Conservation (phyloP, 1,140 invertebrate genomes). For the Caligus rogercresseyi region DNA sequence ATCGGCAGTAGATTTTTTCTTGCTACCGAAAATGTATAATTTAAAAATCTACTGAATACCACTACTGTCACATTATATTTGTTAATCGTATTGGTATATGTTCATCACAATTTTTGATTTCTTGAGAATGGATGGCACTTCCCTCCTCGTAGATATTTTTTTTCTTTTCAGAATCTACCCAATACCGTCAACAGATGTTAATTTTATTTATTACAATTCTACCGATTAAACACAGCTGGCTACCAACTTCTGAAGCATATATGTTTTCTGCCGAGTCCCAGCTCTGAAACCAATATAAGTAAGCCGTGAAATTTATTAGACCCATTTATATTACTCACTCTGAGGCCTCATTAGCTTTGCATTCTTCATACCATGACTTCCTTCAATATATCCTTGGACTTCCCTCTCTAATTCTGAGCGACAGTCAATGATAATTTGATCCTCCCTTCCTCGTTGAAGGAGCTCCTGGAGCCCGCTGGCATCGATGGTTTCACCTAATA, state of each 20-base stretch:
- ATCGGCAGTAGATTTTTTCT: no score
- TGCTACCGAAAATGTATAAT: no score
- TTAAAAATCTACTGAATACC: no score
- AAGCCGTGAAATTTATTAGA: not conserved
- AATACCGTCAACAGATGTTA: not conserved
- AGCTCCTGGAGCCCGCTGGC: not conserved
- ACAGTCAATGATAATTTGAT: slow-evolving; percentile 3
- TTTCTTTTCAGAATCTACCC: no score
- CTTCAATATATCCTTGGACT: slow-evolving; percentile 8
- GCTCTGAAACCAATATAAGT: not conserved
- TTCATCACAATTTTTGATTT: no score
- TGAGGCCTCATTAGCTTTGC: not conserved
- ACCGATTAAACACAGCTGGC: no score
- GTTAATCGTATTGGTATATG: no score
- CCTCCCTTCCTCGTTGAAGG: not conserved
- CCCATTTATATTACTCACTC: not conserved
- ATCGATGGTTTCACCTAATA: not conserved
- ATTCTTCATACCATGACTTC: not conserved
- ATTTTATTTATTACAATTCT: not conserved
- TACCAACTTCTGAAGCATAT: no score
- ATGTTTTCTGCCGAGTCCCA: no score
- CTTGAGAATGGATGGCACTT: no score
- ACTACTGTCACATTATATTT: no score
- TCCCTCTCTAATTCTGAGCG: slow-evolving; percentile 3
- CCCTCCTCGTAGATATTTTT: no score